These are phyloP conservation scores for Parambassis ranga DNA, from an alignment of 2,797 vertebrate species.

Conservation along the genomic window DNA sequence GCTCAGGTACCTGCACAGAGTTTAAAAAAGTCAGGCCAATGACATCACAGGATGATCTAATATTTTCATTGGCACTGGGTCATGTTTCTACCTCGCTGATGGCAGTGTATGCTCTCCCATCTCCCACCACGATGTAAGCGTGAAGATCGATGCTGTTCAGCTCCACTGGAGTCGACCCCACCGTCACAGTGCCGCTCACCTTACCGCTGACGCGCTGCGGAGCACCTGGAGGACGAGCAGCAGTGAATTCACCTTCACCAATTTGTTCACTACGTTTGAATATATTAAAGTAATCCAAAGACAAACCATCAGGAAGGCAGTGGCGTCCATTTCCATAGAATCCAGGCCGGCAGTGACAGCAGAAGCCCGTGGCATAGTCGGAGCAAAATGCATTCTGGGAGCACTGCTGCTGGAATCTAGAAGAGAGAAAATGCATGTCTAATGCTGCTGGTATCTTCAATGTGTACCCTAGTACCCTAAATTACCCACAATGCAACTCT, in stretches of 20 bases:
- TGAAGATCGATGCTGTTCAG: conserved; percentile 88
- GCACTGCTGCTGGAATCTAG: conserved; percentile 82
- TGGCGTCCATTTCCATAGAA: conserved; percentile 91
- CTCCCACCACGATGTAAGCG: conserved; percentile 91
- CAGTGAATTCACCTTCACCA: too few relatives aligned
- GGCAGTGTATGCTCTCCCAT: conserved; percentile 91
- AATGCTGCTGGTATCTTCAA: too few relatives aligned
- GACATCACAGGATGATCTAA: background rate
- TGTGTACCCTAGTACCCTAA: too few relatives aligned
- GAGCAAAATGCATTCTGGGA: conserved; percentile 89
- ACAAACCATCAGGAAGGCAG: conserved; percentile 90
- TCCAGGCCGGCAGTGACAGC: conserved; percentile 88
- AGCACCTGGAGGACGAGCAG: conserved; percentile 79
- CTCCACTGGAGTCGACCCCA: conserved; percentile 78
- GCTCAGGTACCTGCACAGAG: conserved; percentile 79
- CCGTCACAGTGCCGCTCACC: conserved; percentile 85
- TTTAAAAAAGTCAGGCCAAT: background rate
- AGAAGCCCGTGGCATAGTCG: conserved; percentile 87
- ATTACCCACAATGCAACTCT: too few relatives aligned
- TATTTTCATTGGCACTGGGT: background rate
- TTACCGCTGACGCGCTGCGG: conserved; percentile 95
- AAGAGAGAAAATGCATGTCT: background rate
- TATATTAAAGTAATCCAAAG: too few relatives aligned
- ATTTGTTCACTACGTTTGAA: too few relatives aligned
- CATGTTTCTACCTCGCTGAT: conserved; percentile 81